Conservation (phyloP, 2,113 vertebrate species). For the Xiphophorus couchianus region DNA sequence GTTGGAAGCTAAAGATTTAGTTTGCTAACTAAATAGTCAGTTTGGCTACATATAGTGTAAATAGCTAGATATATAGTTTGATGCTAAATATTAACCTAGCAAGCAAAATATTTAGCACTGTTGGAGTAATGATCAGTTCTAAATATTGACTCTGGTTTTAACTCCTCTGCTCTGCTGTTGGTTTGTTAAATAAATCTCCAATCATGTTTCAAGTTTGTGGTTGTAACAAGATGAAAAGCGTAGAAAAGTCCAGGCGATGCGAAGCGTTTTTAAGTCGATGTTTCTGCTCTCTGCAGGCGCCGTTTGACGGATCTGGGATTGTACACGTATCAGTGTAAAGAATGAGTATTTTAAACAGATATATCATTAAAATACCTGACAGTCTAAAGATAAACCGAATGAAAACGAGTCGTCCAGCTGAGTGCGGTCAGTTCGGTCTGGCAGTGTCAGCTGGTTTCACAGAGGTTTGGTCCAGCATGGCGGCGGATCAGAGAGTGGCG, state of each 20-base stretch:
- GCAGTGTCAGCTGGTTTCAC: constrained; percentile 66
- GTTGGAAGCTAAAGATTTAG: no score
- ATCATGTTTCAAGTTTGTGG: not conserved
- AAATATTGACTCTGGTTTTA: not conserved
- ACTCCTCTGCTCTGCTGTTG: not conserved
- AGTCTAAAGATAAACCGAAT: not conserved
- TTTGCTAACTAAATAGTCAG: no score
- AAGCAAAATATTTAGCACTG: not conserved
- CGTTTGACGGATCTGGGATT: no score
- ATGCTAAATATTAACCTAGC: no score
- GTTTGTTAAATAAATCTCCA: not conserved
- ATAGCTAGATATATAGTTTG: no score
- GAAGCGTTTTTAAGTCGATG: not conserved
- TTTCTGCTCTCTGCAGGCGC: no score
- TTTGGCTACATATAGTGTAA: no score
- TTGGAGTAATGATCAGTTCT: not conserved
- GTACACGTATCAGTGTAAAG: no score
- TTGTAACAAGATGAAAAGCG: not conserved
- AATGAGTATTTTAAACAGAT: not conserved
- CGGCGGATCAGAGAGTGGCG: not conserved
- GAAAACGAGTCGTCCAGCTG: not conserved
- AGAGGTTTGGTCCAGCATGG: constrained; percentile 10
- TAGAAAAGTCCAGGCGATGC: not conserved
- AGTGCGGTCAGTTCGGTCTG: constrained; percentile 25
- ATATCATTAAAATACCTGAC: not conserved